phyloP scores from a whole-genome alignment of 2,797 vertebrate species.

The Anomalospiza imberbis region DNA sequence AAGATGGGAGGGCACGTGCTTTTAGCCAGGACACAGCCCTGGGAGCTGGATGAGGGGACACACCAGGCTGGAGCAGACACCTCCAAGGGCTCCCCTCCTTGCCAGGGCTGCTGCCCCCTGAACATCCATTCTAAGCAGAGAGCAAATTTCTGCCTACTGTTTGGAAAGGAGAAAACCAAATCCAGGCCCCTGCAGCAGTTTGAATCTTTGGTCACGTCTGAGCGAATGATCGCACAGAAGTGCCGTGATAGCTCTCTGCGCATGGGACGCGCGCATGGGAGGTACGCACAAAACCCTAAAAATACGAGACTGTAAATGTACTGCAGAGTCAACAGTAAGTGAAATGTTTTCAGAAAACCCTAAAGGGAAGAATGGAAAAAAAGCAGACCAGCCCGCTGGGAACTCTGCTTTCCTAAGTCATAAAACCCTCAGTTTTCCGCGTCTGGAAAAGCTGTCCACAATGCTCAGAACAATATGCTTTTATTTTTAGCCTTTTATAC shows the following conservation, averaged over 20 bases:
- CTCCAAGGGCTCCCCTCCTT: not conserved
- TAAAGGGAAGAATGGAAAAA: conserved; percentile 36
- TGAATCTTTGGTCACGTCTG: not conserved
- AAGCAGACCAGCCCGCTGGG: conserved; percentile 44
- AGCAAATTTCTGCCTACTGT: not conserved
- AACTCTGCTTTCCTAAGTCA: conserved; percentile 55
- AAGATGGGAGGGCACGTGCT: not conserved
- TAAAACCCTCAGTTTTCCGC: conserved; percentile 53
- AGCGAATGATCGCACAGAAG: not conserved
- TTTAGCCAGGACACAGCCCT: not conserved
- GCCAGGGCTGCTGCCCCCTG: not conserved
- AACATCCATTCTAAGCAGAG: not conserved
- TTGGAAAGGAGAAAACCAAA: not conserved
- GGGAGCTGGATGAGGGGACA: not conserved
- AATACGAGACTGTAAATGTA: not conserved
- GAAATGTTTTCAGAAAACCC: conserved; percentile 45
- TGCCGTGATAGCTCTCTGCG: not conserved
- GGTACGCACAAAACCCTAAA: not conserved
- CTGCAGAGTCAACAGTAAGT: conserved; percentile 21
- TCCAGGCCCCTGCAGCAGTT: not conserved
- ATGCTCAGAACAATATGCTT: conserved; percentile 41
- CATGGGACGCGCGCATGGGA: not conserved
- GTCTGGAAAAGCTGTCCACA: conserved; percentile 61
- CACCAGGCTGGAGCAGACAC: not conserved
- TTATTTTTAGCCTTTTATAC: conserved; percentile 58